A percentile compares a stretch with the other conserved stretches of the same genome.
phyloP scores from a whole-genome alignment of 2,797 vertebrate species.

The Urocyon cinereoargenteus region DNA sequence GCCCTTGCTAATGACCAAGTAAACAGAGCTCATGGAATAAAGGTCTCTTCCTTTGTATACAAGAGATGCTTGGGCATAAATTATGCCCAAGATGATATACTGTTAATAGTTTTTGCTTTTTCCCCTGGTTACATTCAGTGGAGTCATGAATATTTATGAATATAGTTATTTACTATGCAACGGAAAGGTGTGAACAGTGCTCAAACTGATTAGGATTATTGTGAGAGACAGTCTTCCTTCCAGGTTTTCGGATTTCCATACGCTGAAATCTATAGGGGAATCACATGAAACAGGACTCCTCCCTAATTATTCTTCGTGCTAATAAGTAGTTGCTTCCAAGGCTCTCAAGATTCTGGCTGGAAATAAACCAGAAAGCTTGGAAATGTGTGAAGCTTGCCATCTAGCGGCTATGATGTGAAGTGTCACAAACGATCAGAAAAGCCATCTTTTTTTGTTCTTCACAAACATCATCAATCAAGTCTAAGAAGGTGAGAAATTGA shows the following conservation, averaged over 20 bases:
- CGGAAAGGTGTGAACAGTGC: constrained; percentile 26
- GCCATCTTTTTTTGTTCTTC: not conserved
- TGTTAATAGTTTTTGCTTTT: constrained; percentile 52
- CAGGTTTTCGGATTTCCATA: not conserved
- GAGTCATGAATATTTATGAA: constrained; percentile 72
- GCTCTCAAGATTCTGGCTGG: not conserved
- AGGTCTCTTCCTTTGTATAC: constrained; percentile 35
- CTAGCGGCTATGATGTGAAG: constrained; percentile 59
- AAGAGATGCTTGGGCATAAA: constrained; percentile 26
- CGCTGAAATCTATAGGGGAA: not conserved
- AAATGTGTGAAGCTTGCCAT: constrained; percentile 66
- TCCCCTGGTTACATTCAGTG: constrained; percentile 25
- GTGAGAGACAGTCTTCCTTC: constrained; percentile 29
- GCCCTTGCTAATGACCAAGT: not conserved
- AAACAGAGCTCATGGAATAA: constrained; percentile 20
- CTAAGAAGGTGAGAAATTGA: not conserved
- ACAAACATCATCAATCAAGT: not conserved
- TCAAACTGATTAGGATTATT: constrained; percentile 53
- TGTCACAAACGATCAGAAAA: not conserved
- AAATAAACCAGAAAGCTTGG: not conserved
- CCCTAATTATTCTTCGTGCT: not conserved
- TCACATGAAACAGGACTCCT: not conserved
- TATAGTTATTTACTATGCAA: constrained; percentile 37
- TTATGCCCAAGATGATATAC: constrained; percentile 32
- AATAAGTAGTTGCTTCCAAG: not conserved